phyloP scores from a whole-genome alignment of 2,797 vertebrate genomes.

The Macrochelys suwanniensis region DNA sequence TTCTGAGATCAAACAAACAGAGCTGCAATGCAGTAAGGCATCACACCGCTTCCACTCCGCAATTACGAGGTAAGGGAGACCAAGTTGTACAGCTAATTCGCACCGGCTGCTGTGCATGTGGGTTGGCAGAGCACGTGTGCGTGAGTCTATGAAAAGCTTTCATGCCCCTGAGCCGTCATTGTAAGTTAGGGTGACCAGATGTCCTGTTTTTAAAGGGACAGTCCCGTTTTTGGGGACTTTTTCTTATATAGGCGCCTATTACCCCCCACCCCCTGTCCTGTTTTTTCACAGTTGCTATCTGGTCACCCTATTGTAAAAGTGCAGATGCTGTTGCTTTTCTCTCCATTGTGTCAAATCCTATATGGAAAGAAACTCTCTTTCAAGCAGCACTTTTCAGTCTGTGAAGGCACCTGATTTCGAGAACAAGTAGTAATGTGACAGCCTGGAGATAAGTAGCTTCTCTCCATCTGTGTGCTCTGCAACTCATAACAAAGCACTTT shows the following conservation, averaged over 20 bases:
- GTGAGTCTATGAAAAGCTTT: not conserved
- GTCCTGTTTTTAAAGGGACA: too few relatives aligned
- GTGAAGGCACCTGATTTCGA: slow-evolving; percentile 50
- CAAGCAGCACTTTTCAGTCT: slow-evolving; percentile 40
- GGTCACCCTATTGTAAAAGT: not conserved
- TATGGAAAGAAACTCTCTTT: not conserved
- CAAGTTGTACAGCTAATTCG: not conserved
- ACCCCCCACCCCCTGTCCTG: too few relatives aligned
- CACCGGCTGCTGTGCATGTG: not conserved
- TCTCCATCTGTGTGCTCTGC: slow-evolving; percentile 61
- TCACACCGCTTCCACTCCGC: not conserved
- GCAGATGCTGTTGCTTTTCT: slow-evolving; percentile 37
- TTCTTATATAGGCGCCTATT: too few relatives aligned
- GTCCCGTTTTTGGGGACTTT: too few relatives aligned
- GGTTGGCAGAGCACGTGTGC: fast-evolving
- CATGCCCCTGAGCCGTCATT: slow-evolving; percentile 9
- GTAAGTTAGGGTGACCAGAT: not conserved
- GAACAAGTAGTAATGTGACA: slow-evolving; percentile 40
- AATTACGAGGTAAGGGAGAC: not conserved
- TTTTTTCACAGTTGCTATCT: too few relatives aligned
- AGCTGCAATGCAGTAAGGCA: not conserved
- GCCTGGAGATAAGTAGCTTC: slow-evolving; percentile 49
- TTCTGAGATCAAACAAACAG: not conserved
- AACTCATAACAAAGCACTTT: slow-evolving; percentile 68
- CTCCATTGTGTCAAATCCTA: slow-evolving; percentile 45